A percentile compares a stretch with the other conserved stretches of the same genome.
These are phyloP conservation scores for Pemphigus obesinymphae DNA, from an alignment of 1,140 invertebrate species.

Conservation along the genomic window DNA sequence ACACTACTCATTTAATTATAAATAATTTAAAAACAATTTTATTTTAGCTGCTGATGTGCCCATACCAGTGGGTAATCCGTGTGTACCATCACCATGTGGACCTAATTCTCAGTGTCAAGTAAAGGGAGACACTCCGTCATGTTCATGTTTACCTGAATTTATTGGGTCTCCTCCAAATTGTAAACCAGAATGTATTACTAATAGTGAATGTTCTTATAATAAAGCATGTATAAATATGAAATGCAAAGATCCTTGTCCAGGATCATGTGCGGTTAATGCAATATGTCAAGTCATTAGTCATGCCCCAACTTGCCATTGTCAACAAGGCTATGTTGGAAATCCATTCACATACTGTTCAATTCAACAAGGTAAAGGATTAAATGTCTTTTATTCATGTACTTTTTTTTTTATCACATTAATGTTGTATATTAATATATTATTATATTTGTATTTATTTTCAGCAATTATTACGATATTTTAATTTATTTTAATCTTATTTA, in stretches of 20 bases:
- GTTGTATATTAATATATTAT: background rate
- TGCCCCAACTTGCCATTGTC: conserved; percentile 65
- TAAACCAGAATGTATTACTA: conserved; percentile 62
- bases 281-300: conserved; percentile 67
- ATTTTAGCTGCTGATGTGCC: conserved; percentile 45
- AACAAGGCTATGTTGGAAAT: conserved; percentile 61
- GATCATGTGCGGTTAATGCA: conserved; percentile 65
- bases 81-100: conserved; percentile 58
- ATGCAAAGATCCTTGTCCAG: conserved; percentile 64
- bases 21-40: background rate
- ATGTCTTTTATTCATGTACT: background rate
- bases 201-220: conserved; percentile 62
- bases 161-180: conserved; percentile 62
- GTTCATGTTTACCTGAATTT: conserved; percentile 61
- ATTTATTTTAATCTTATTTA: background rate
- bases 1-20: too few relatives aligned
- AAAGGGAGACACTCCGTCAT: conserved; percentile 60
- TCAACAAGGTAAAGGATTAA: conserved; percentile 55
- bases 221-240: conserved; percentile 65
- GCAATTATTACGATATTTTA: too few relatives aligned
- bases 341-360: conserved; percentile 61
- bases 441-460: too few relatives aligned
- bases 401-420: background rate
- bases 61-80: conserved; percentile 50
- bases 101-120: conserved; percentile 59